Base-by-base conservation (phyloP, 2,888 invertebrate genomes). In the Noctua janthe region DNA sequence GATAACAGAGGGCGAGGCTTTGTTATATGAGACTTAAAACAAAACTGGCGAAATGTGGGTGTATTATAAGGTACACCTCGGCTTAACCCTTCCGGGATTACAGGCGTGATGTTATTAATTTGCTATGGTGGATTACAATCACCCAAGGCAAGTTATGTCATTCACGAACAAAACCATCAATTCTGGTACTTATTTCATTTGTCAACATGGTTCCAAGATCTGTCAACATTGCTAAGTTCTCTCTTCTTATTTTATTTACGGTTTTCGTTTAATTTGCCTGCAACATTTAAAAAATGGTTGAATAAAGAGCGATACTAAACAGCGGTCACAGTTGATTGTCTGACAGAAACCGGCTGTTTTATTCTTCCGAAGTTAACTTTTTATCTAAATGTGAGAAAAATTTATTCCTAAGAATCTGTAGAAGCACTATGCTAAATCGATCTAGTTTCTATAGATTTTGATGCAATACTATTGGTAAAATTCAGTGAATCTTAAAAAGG, bases 81-180 rank as follows among this genome's bases (percentile, higher is more conserved):
- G 54, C 23, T 23, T 23, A 23, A 8, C 54, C 23, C 23, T 20
- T 20, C 54, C 8, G 8, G 8, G 54, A 54, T 23, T 23, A 54
- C 20, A 10, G 54, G 54, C 23, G 20, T 54, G 54, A 23, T 54
- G 10, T 54, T 51, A 62, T 35, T 39, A 20, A 79, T 83, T 78
- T 54, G 62, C 49, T 64, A n/a, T 84, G 79, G 74, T 67, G 23
- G 47, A 67, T 23, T 13, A 43, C 3, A 66, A 43, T 23, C 39
- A 39, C 74, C 62, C 35, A 80, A 80, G 74, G 62, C n/a, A 15
- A n/a, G 83, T 84, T 84, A 83, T 62, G 47, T 84, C 59, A 83
- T 71, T 47, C 6, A 39, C 11, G 13, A 23, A 43, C 3, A 43
- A 20, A 66, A 71, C 59, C 15, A 43, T 47, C n/a, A 64, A 51